Evolutionary conservation across 2,113 vertebrate genomes (phyloP), one percentile per base, ranked within the genome.

Genomic region (Felis chaus): DNA sequence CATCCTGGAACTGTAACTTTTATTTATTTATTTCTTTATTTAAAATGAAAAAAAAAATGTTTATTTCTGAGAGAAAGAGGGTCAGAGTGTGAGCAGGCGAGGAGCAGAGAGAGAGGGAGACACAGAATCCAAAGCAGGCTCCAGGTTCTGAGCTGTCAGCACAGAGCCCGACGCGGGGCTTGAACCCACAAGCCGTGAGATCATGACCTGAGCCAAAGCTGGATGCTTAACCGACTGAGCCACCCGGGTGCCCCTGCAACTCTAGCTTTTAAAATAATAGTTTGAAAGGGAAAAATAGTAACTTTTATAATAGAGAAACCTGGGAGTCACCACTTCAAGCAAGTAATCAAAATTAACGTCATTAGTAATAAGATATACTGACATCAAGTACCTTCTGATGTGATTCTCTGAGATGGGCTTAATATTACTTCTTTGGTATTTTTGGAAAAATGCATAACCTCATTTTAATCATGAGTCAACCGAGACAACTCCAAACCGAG

Each of bases 281-380:
- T 80, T 94, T 65, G 45, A 95, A 91, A 96, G 50, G n/a, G 85
- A 63, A 84, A 74, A 93, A 57, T 0, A 78, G 41, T 66, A 71
- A 84, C 55, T 76, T 84, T 71, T 83, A 55, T 18, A 48, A 9
- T 63, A 19, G 41, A 76, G 25, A 88, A 87, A 84, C 13, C 50
- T 66, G 21, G 23, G 61, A 92, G 9, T 68, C 36, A 90, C 9
- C 15, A 31, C 25, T 84, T 69, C 39, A 80, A 50, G 2, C 29
- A 92, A 61, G 21, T 57, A 23, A 48, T 68, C 68, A 69, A 63
- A 41, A 31, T 83, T 69, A 68, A 25, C 19, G 65, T 36, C 33
- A 12, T n/a, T 29, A 61, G 25, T 25, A 78, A 73, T 68, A 41
- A 48, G 39, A 94, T 21, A 53, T 7, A 29, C 1, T 50, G 36